Evolutionary conservation across 2,888 invertebrate species (phyloP), one percentile per base, ranked within the genome.

Genomic region (Tetranychus piercei): DNA sequence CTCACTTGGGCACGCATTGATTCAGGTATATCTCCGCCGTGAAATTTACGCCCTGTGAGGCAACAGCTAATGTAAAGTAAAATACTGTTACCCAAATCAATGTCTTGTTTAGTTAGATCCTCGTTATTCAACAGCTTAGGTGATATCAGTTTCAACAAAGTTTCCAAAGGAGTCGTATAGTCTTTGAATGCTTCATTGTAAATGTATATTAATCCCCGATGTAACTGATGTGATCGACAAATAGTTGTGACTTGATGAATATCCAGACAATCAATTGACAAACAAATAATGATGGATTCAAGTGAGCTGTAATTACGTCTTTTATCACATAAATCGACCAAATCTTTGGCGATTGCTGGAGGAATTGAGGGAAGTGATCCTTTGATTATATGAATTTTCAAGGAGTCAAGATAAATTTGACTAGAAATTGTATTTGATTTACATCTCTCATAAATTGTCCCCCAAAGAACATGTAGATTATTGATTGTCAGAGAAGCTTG

Each of bases 61-160:
- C 92, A 92, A 78, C 91, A 91, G 77, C 83, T 91, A 45, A 91
- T 87, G 81, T 92, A 93, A 3, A 93, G 91, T 73, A 94, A 83
- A 78, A 93, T 83, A 77, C 90, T 90, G 80, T 92, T 92, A 8
- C 92, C 93, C 71, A 91, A 66, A 71, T 75, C 77, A 4, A 78
- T 77, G 23, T 77, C 76, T 15, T 78, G 77, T 74, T 81, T 80
- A 22, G 80, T 80, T 44, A 82, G 78, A 72, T 80, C 80, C 23
- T 79, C 78, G 18, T 80, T 81, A 77, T 77, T 74, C 22, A 76
- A 77, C 66, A 79, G 67, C 15, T 75, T 79, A 9, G 79, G 67
- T 66, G 76, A 76, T 18, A 80, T 76, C 23, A 76, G 74, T 55
- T 73, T 78, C 6, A 81, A 77, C 80, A 82, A 79, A 74, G 81